Evolutionary conservation across 2,888 invertebrate species (phyloP).

Genomic region (Thecophora atra): DNA sequence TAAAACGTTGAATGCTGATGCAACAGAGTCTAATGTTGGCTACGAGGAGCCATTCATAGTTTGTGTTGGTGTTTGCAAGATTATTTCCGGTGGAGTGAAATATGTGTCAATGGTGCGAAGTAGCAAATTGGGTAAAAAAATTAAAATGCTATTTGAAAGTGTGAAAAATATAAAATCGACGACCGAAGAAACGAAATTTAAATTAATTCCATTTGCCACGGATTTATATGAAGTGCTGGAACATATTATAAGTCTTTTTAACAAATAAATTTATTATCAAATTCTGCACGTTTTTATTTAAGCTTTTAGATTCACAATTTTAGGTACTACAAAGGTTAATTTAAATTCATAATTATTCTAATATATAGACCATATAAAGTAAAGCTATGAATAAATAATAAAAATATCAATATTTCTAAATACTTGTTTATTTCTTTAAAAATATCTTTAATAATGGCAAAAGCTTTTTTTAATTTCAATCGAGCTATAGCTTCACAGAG

Average conservation of each 20-base stretch:
- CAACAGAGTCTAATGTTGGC: constrained; percentile 21
- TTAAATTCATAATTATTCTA: too few species aligned
- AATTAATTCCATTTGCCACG: constrained; percentile 45
- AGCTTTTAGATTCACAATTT: too few species aligned
- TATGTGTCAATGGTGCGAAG: constrained; percentile 57
- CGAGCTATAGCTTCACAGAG: too few species aligned
- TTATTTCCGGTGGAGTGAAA: constrained; percentile 60
- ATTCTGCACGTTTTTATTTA: not conserved
- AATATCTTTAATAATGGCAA: too few species aligned
- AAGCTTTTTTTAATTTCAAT: too few species aligned
- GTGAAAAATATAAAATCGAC: constrained; percentile 42
- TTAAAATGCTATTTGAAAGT: constrained; percentile 50
- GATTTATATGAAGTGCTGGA: constrained; percentile 52
- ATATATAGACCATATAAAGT: too few species aligned
- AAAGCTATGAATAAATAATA: too few species aligned
- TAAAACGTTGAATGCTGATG: constrained; percentile 41
- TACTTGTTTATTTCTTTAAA: too few species aligned
- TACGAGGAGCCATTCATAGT: constrained; percentile 58
- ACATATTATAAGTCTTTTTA: constrained; percentile 51
- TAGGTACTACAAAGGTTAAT: too few species aligned
- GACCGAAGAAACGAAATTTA: constrained; percentile 40
- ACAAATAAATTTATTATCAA: constrained; percentile 39
- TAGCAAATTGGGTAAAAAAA: constrained; percentile 55
- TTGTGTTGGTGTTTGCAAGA: constrained; percentile 57
- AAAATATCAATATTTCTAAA: too few species aligned